phyloP scores from a whole-genome alignment of 2,797 vertebrate genomes.

The Gallinago solitaria region DNA sequence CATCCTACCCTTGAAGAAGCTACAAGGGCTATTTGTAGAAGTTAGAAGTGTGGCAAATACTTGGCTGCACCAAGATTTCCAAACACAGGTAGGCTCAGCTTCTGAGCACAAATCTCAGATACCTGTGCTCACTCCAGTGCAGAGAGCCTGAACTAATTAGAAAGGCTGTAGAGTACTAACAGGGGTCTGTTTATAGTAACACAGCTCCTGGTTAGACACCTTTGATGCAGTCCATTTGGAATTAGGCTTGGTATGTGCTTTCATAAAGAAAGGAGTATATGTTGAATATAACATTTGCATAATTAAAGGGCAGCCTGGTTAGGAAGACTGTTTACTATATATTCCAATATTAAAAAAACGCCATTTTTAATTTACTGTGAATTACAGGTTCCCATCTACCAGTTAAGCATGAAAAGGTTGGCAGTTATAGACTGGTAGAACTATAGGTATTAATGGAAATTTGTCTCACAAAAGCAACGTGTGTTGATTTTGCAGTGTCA shows the following conservation, averaged over 20 bases:
- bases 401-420: neutral
- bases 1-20: neutral
- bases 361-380: neutral
- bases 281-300: neutral
- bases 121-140: neutral
- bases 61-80: neutral
- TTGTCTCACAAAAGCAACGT: neutral
- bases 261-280: neutral
- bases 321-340: neutral
- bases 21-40: neutral
- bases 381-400: neutral
- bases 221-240: neutral
- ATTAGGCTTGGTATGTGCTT: neutral
- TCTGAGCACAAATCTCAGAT: neutral
- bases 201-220: neutral
- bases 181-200: neutral
- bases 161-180: neutral
- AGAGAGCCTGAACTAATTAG: neutral
- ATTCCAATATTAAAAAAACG: neutral
- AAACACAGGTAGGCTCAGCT: neutral
- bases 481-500: neutral
- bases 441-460: neutral
- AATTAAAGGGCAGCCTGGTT: neutral
- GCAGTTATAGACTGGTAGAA: neutral
- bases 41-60: neutral